Percentiles rank a stretch among this genome's conserved stretches.
Evolutionary conservation across 2,797 vertebrate genomes (phyloP).

Genomic region (Catostomus latipinnis): DNA sequence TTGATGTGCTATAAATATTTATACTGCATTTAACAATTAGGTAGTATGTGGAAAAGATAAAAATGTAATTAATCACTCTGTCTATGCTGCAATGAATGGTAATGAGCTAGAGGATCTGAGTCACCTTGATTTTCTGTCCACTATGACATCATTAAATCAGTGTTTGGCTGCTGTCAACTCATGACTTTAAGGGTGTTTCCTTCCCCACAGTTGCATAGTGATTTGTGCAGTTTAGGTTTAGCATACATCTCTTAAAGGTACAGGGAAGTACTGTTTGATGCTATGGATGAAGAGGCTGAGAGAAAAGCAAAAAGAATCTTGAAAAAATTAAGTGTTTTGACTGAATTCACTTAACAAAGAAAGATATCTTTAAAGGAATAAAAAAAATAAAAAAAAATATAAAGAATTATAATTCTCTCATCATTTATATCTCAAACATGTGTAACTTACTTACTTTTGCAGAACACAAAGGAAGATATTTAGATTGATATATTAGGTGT

Average conservation of each 20-base stretch:
- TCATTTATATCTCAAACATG: too few relatives aligned
- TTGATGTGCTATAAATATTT: conserved; percentile 60
- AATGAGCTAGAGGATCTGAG: conserved; percentile 50
- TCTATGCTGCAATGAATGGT: conserved; percentile 43
- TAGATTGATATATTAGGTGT: too few relatives aligned
- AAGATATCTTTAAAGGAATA: not conserved
- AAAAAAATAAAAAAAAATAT: too few relatives aligned
- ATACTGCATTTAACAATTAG: conserved; percentile 58
- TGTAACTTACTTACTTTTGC: too few relatives aligned
- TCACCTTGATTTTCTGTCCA: conserved; percentile 60
- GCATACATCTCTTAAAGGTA: conserved; percentile 47
- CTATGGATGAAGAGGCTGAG: conserved; percentile 11
- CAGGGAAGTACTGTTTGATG: not conserved
- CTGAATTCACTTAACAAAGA: not conserved
- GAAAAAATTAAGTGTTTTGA: too few relatives aligned
- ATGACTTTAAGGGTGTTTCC: conserved; percentile 60
- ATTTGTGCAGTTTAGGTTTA: conserved; percentile 45
- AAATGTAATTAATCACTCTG: conserved; percentile 56
- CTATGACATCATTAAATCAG: conserved; percentile 47
- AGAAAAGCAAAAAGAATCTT: too few relatives aligned
- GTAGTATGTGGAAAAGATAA: conserved; percentile 50
- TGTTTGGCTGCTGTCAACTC: conserved; percentile 56
- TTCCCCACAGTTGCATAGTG: conserved; percentile 62
- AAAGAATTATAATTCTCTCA: too few relatives aligned
- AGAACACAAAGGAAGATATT: too few relatives aligned